A percentile compares a stretch with the other conserved stretches of the same genome.
Conservation (phyloP, 2,797 vertebrate genomes). For the Girardinus metallicus region DNA sequence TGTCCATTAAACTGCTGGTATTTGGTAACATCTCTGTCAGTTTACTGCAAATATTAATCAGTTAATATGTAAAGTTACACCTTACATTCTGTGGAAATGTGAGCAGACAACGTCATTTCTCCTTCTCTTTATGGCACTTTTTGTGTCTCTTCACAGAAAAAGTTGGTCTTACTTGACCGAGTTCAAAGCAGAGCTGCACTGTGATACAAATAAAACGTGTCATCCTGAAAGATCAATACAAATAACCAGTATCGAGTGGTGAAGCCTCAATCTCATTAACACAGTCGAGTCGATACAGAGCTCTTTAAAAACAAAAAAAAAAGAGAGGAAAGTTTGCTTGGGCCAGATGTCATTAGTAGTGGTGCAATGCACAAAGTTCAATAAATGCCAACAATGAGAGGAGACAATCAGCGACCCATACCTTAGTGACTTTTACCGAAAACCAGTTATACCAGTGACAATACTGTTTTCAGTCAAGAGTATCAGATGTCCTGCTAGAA, state of each 20-base stretch:
- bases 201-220: neutral
- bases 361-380: neutral
- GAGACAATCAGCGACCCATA: neutral
- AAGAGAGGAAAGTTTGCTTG: constrained; percentile 1
- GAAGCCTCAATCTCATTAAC: constrained; percentile 16
- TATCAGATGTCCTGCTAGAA: neutral
- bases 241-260: constrained; percentile 25
- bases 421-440: neutral
- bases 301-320: neutral
- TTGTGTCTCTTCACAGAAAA: neutral
- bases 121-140: neutral
- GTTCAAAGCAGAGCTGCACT: constrained; percentile 24
- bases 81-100: constrained; percentile 16
- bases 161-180: neutral
- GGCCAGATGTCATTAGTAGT: neutral
- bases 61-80: constrained; percentile 15
- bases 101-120: constrained; percentile 21
- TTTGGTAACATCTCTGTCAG: neutral
- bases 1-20: neutral
- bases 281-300: constrained; percentile 39
- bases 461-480: neutral
- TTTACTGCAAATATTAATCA: constrained; percentile 24
- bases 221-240: constrained; percentile 35
- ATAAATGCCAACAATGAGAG: neutral
- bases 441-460: neutral